Evolutionary conservation across 1,140 invertebrate species (phyloP).

Genomic region (Galleria mellonella): DNA sequence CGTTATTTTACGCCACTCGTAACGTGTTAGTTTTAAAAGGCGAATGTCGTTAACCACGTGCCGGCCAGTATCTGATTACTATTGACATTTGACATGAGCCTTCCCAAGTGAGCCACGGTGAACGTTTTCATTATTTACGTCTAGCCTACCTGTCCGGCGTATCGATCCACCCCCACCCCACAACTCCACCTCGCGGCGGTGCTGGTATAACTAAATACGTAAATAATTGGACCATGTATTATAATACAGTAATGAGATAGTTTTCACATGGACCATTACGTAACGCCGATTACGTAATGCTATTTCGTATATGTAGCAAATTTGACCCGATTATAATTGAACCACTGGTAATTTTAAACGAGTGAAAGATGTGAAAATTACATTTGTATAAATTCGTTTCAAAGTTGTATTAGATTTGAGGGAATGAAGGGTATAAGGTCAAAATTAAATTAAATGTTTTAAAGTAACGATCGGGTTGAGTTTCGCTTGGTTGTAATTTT

Average conservation of each 20-base stretch:
- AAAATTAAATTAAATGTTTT: no score
- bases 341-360: no score
- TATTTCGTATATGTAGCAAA: no score
- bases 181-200: conserved; percentile 12
- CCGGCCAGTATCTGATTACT: conserved; percentile 22
- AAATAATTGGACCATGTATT: conserved; percentile 28
- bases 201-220: conserved; percentile 34
- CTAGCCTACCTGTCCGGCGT: conserved; percentile 46
- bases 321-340: no score
- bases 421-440: no score
- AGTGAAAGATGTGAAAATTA: no score
- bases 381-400: no score
- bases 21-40: no score
- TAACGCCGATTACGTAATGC: not conserved
- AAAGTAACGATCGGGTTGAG: no score
- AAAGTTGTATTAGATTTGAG: no score
- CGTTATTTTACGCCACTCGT: no score
- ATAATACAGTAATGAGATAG: conserved; percentile 18
- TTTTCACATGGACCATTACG: not conserved
- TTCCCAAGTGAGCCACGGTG: conserved; percentile 21
- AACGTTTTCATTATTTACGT: conserved; percentile 61
- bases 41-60: not conserved
- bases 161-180: conserved; percentile 40
- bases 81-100: conserved; percentile 46
- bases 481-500: no score